phyloP scores from a whole-genome alignment of 2,888 invertebrate genomes.

The Ennomos erosarius region DNA sequence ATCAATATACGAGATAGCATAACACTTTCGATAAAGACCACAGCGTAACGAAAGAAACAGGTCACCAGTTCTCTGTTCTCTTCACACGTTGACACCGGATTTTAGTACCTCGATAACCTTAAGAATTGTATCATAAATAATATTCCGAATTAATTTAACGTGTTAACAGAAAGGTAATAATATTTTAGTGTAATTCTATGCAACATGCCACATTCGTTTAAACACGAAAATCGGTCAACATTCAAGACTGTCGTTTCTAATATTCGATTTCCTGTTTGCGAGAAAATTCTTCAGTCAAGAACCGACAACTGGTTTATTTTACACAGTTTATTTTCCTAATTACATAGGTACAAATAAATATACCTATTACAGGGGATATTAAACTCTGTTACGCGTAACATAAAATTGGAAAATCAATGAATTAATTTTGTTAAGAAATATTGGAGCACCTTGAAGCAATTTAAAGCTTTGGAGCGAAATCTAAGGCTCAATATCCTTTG shows the following conservation, averaged over 20 bases:
- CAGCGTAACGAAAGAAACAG: not conserved
- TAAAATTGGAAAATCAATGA: slow-evolving; percentile 9
- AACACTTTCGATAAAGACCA: not conserved
- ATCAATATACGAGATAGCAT: not conserved
- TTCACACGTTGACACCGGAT: not conserved
- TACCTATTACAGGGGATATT: slow-evolving; percentile 11
- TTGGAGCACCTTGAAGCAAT: not conserved
- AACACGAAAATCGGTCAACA: not conserved
- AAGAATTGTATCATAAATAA: slow-evolving; percentile 3
- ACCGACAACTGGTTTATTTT: slow-evolving; percentile 11
- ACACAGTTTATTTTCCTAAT: slow-evolving; percentile 38
- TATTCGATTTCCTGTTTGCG: slow-evolving; percentile 23
- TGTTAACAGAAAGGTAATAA: not conserved
- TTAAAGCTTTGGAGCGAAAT: not conserved
- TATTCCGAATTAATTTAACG: not conserved
- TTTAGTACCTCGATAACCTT: slow-evolving; percentile 1
- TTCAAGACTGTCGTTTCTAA: slow-evolving; percentile 2
- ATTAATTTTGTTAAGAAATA: slow-evolving; percentile 8
- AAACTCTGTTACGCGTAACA: slow-evolving; percentile 4
- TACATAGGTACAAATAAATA: slow-evolving; percentile 18
- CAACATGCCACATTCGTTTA: not conserved
- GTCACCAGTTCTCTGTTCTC: slow-evolving; percentile 4
- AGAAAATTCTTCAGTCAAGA: slow-evolving; percentile 22
- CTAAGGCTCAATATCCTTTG: not conserved
- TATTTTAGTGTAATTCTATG: slow-evolving; percentile 3